A percentile compares a stretch with the other conserved stretches of the same genome.
These are phyloP conservation scores for Phalacrocorax aristotelis DNA, from an alignment of 2,113 vertebrate species.

Conservation along the genomic window DNA sequence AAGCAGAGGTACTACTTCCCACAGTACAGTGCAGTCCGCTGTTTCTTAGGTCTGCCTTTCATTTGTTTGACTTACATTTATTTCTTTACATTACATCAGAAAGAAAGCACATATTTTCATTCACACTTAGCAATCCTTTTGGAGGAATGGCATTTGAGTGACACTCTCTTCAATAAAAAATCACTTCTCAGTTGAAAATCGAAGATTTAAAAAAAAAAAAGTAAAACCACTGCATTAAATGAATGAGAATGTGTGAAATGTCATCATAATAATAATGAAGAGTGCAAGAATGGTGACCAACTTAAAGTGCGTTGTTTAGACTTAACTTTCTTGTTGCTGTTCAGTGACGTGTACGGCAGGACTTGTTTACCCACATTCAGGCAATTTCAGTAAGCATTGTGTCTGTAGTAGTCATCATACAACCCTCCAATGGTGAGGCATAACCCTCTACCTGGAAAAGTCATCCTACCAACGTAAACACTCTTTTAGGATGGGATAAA, in stretches of 20 bases:
- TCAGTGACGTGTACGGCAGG: neutral
- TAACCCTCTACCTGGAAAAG: neutral
- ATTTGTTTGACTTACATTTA: neutral
- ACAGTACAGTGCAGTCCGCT: neutral
- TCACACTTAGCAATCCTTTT: neutral
- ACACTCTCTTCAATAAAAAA: neutral
- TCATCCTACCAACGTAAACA: neutral
- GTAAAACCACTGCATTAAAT: neutral
- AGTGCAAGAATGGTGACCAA: neutral
- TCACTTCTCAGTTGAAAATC: neutral
- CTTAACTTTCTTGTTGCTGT: neutral
- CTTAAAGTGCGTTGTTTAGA: neutral
- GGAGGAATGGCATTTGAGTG: neutral
- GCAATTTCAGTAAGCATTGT: neutral
- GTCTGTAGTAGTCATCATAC: neutral
- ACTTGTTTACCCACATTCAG: neutral
- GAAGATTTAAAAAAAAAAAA: neutral
- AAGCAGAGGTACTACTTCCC: neutral
- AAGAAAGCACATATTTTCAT: neutral
- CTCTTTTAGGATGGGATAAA: neutral
- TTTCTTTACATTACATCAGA: neutral
- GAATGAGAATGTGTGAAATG: neutral
- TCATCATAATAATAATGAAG: neutral
- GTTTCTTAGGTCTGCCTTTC: neutral
- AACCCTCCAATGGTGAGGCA: rapidly evolving